Percentiles rank a stretch among this genome's conserved stretches.
phyloP scores from a whole-genome alignment of 2,113 vertebrate species.

The Ranitomeya variabilis region DNA sequence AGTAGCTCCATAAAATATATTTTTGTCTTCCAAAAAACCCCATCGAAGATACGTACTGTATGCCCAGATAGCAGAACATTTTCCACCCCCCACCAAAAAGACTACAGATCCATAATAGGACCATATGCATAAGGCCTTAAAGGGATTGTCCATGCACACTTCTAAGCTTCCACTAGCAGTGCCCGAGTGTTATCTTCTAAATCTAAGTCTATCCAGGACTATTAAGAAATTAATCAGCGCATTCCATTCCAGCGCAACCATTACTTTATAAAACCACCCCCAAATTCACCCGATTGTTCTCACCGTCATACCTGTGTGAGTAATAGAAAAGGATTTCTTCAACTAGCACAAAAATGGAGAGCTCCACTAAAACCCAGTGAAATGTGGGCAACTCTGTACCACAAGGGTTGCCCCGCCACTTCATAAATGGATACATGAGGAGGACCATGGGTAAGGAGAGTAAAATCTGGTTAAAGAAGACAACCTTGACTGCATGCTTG shows the following conservation, averaged over 20 bases:
- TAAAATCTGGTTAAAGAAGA: constrained; percentile 75
- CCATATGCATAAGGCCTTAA: too few relatives aligned
- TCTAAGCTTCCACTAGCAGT: too few relatives aligned
- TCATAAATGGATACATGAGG: constrained; percentile 70
- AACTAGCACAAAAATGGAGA: constrained; percentile 73
- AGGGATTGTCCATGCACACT: too few relatives aligned
- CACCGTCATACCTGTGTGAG: constrained; percentile 80
- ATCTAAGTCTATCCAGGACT: too few relatives aligned
- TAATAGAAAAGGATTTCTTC: constrained; percentile 94
- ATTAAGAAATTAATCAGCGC: too few relatives aligned
- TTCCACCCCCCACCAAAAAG: too few relatives aligned
- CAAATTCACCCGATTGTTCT: background rate
- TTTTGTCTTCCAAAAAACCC: background rate
- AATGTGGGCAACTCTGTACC: constrained; percentile 85
- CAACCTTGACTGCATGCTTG: constrained; percentile 68
- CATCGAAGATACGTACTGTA: too few relatives aligned
- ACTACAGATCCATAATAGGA: too few relatives aligned
- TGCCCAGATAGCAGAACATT: too few relatives aligned
- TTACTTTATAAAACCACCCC: too few relatives aligned
- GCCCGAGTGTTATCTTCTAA: too few relatives aligned
- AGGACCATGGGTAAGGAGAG: constrained; percentile 81
- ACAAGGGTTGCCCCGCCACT: constrained; percentile 76
- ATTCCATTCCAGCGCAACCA: too few relatives aligned
- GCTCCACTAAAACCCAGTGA: constrained; percentile 84
- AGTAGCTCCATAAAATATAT: background rate